Evolutionary conservation across 2,797 vertebrate genomes (phyloP).

Genomic region (Muscicapa comitata): DNA sequence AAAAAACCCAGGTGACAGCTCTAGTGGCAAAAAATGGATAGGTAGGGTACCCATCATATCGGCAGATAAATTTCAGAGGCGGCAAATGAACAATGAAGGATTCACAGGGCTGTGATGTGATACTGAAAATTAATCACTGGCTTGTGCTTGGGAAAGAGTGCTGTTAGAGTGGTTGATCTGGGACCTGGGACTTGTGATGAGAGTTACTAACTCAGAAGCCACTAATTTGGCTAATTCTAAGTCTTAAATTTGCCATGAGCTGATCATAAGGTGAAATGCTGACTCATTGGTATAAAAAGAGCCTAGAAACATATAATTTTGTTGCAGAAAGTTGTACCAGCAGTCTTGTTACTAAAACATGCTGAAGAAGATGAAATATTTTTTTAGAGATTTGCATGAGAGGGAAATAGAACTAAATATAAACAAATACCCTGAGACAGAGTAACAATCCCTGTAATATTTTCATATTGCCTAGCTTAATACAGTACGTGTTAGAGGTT

Average conservation of each 20-base stretch:
- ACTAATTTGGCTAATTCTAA: not conserved
- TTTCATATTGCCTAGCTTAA: not conserved
- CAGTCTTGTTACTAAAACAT: not conserved
- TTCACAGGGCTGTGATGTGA: not conserved
- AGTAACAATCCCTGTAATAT: not conserved
- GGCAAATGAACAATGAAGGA: not conserved
- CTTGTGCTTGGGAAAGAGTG: not conserved
- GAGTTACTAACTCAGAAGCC: not conserved
- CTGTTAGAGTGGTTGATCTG: not conserved
- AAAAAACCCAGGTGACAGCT: not conserved
- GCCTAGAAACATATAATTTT: not conserved
- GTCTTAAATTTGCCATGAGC: not conserved
- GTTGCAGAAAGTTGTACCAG: not conserved
- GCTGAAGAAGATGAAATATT: not conserved
- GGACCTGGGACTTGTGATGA: not conserved
- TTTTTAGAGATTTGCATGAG: not conserved
- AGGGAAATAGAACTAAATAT: not conserved
- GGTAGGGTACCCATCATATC: not conserved
- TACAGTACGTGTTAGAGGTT: not conserved
- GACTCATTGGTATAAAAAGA: not conserved
- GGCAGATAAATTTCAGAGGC: not conserved
- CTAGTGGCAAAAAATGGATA: not conserved
- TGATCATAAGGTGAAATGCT: not conserved
- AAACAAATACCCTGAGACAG: not conserved
- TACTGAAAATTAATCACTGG: not conserved